Base-by-base conservation (phyloP, 2,113 vertebrate genomes). In the Nibea coibor region DNA sequence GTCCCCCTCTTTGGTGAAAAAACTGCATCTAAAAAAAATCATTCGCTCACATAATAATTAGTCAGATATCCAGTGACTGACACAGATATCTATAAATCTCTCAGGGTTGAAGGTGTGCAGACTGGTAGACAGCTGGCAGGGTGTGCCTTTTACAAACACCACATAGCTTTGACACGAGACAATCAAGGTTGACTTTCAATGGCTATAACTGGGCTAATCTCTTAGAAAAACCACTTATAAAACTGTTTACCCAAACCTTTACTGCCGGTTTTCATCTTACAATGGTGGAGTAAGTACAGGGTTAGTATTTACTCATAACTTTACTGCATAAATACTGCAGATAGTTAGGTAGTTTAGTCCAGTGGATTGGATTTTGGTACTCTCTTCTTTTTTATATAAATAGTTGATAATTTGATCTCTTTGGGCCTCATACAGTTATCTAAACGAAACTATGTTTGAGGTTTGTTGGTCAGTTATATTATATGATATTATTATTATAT, bases 141-240 rank as follows among this genome's bases (percentile, higher is more conserved):
- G 87, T 12, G 83, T 89, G 88, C 79, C 85, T 81, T 39, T 75
- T 58, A 61, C 69, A 74, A 78, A 81, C 80, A 75, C 62, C 42
- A 42, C 11, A 64, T 42, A 26, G 54, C 57, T 64, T 10, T 43
- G 35, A 79, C 65, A 66, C 17, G 10, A 73, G 42, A 68, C 16
- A 81, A 75, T 82, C 59, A 67, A 12, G 80, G 80, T 20, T 72
- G 51, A 85, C 68, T 78, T 77, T 79, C 62, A 80, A 71, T 70
- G 65, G 67, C 28, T 75, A 68, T 14, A 20, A 67, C 1, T 0
- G 4, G 45, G 28, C 4, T 66, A 64, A 80, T 24, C 81, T 70
- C 74, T 63, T 12, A 39, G 57, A 68, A 66, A 76, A 83, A 42
- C 65, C 42, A 64, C 81, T 66, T 63, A 70, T 20, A 69, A 81